Conservation (phyloP, 1,140 invertebrate genomes). For the Onthophagus taurus region DNA sequence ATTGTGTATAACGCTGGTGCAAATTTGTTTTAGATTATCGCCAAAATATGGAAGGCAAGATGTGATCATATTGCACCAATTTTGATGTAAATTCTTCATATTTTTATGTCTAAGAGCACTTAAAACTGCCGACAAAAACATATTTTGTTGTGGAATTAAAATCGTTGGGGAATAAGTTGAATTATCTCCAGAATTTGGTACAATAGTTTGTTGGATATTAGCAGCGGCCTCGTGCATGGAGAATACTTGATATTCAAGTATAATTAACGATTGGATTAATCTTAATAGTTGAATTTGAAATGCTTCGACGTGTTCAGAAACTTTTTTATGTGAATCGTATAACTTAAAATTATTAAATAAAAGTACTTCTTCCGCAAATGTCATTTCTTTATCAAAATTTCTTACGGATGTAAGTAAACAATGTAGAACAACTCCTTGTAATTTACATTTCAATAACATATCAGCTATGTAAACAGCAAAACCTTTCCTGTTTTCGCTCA, state of each 20-base stretch:
- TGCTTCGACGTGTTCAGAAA: slow-evolving; percentile 61
- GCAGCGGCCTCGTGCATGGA: slow-evolving; percentile 18
- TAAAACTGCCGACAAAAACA: slow-evolving; percentile 75
- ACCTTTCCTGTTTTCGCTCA: slow-evolving; percentile 71
- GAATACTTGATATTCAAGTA: slow-evolving; percentile 63
- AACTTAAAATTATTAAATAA: slow-evolving; percentile 66
- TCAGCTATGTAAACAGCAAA: slow-evolving; percentile 77
- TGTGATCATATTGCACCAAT: slow-evolving; percentile 73
- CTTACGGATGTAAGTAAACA: slow-evolving; percentile 71
- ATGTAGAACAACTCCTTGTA: slow-evolving; percentile 82
- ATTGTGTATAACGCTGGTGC: slow-evolving; percentile 70
- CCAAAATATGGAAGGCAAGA: slow-evolving; percentile 67
- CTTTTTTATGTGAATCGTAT: slow-evolving; percentile 47
- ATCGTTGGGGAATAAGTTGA: slow-evolving; percentile 56
- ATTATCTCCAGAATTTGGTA: slow-evolving; percentile 38
- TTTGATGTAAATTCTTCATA: slow-evolving; percentile 62
- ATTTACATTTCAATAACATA: slow-evolving; percentile 70
- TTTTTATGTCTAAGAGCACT: slow-evolving; percentile 59
- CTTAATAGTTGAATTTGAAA: slow-evolving; percentile 67
- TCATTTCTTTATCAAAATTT: slow-evolving; percentile 43
- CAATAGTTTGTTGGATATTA: slow-evolving; percentile 28
- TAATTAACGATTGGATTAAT: slow-evolving; percentile 63
- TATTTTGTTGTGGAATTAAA: slow-evolving; percentile 69
- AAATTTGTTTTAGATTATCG: slow-evolving; percentile 62
- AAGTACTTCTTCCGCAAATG: slow-evolving; percentile 76